Base-by-base conservation (phyloP, 2,888 invertebrate species). In the Spialia ferax region DNA sequence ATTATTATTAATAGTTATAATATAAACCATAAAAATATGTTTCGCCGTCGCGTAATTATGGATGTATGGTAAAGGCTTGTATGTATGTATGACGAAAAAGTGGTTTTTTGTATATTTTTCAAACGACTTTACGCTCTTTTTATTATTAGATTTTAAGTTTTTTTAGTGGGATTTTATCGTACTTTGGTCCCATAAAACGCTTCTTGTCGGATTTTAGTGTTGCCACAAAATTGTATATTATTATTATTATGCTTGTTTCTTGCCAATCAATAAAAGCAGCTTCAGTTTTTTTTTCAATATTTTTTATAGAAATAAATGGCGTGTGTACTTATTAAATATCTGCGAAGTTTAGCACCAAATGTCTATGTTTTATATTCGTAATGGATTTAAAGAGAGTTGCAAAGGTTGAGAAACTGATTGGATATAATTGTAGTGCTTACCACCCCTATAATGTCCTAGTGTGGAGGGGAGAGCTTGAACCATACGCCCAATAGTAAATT, bases 1-100 rank as follows among this genome's bases (percentile, higher is more conserved):
- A 57, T 1, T 38, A 38, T 4, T 38, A 4, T n/a, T 38, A 5
- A 38, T 65, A 66, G 60, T n/a, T n/a, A n/a, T 60, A 60, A 54
- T 66, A 60, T 66, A 52, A 38, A n/a, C 13, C 57, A 52, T 59
- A n/a, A n/a, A n/a, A 57, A 26, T 65, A 60, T 60, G 65, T 42
- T 60, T 42, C 22, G 54, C 26, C 29, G 54, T 66, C 60, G 38
- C 52, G 59, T 45, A 35, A 50, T 35, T 29, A 59, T 59, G 23
- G n/a, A 66, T 59, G 59, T 52, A 64, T 35, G 48, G 13, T 54
- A 26, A 35, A 32, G 48, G 64, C 59, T 65, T 65, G 42, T 42
- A 42, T 42, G 10, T 32, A 32, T 32, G 42, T 42, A 42, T 42
- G 42, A 15, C 42, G 6, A 42, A n/a, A 42, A 42, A 0, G 8